Base-by-base conservation (phyloP, 1,140 invertebrate species). In the Asobara japonica region DNA sequence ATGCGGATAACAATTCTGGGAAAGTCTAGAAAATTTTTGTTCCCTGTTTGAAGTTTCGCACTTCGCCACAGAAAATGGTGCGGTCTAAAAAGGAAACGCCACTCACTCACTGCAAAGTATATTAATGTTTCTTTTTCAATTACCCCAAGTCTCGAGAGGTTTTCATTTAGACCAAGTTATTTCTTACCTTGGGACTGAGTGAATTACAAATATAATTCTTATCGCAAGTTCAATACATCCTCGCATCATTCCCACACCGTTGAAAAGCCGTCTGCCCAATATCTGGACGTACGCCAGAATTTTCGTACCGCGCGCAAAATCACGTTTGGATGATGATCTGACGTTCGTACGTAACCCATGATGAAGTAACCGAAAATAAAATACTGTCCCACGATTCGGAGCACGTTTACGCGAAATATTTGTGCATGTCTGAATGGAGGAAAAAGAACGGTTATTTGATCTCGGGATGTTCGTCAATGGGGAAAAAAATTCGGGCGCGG, bases 211-310 rank as follows among this genome's bases (percentile, higher is more conserved):
- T 56, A 56, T 56, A 56, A 67, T 68, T 62, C 29, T 33, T 61
- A 56, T 82, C 78, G 75, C 76, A 79, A 76, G 78, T 85, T 86
- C 79, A 77, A 85, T 86, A 81, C 78, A 68, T 62, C 31, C n/a
- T 62, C n/a, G 13, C 2, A 13, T 60, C 51, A 60, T 27, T n/a
- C n/a, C n/a, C n/a, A 60, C 56, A 20, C 41, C 61, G 18, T 48
- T 68, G 51, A 20, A 70, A 69, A 69, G 11, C n/a, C 51, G 31
- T 45, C n/a, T 60, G 64, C 61, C 56, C 62, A 80, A 76, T 79
- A 20, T 62, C 77, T 84, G 84, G 83, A 81, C 7, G 18, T 0
- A 0, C n/a, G 81, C 84, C 84, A 85, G 74, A 80, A 60, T 68
- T 45, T 69, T 67, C 74, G 83, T 81, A 83, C 81, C 78, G 80